Percentiles rank a stretch among this genome's conserved stretches.
Evolutionary conservation across 2,113 vertebrate species (phyloP).

Genomic region (Gavia stellata): DNA sequence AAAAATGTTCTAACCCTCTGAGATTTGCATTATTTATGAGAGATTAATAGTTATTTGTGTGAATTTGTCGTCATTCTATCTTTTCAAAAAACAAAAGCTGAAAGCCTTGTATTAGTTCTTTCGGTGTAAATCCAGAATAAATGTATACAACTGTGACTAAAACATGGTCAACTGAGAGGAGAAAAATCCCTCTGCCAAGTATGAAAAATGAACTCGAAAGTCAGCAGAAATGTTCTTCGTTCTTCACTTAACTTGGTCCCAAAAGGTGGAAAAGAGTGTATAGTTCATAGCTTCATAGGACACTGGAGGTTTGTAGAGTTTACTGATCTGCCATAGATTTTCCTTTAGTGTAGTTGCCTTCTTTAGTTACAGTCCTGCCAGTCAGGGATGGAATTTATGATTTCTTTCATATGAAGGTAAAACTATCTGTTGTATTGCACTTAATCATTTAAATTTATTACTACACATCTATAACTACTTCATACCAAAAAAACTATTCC

Average conservation of each 20-base stretch:
- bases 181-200: background rate
- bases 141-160: background rate
- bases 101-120: background rate
- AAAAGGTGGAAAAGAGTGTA: background rate
- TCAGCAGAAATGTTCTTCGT: background rate
- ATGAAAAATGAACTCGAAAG: background rate
- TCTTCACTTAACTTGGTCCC: background rate
- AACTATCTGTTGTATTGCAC: background rate
- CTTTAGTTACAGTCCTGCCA: background rate
- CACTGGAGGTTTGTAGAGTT: background rate
- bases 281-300: background rate
- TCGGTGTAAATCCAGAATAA: background rate
- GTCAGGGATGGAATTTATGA: background rate
- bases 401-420: background rate
- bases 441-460: background rate
- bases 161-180: background rate
- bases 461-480: background rate
- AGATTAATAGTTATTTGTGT: background rate
- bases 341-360: background rate
- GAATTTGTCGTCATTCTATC: background rate
- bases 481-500: background rate
- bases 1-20: background rate
- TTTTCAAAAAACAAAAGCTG: background rate
- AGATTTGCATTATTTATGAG: conserved; percentile 8
- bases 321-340: background rate